Conservation (phyloP, 2,797 vertebrate species). For the Myioborus miniatus region DNA sequence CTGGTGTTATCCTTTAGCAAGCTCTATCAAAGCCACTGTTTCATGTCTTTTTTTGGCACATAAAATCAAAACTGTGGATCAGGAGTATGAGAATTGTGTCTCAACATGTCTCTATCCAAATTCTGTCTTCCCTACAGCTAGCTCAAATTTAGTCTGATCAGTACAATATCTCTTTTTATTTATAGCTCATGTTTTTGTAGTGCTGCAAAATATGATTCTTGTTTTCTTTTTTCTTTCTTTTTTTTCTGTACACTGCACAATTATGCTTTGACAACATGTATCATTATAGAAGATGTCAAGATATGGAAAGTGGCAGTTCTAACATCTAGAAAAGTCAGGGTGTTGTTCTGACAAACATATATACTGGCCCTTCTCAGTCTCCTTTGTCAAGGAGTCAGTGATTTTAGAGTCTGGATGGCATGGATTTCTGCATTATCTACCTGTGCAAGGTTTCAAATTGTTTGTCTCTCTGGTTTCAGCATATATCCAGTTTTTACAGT, state of each 20-base stretch:
- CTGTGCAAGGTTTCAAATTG: background rate
- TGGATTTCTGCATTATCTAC: background rate
- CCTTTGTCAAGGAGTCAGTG: background rate
- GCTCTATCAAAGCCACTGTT: background rate
- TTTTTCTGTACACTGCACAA: background rate
- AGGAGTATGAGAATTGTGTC: rapidly evolving
- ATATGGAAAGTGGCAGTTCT: background rate
- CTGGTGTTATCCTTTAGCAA: background rate
- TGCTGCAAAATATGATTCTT: background rate
- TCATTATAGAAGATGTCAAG: background rate
- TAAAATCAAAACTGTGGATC: background rate
- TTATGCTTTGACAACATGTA: background rate
- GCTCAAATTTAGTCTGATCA: background rate
- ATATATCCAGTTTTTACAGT: rapidly evolving
- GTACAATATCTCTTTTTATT: background rate
- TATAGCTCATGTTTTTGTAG: background rate
- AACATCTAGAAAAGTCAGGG: background rate
- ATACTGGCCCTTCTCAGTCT: background rate
- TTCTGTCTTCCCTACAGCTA: background rate
- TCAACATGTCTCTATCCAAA: background rate
- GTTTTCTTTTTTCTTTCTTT: background rate
- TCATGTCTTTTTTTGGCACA: background rate
- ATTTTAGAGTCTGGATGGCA: background rate
- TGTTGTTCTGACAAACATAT: background rate
- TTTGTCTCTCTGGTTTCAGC: background rate